Conservation (phyloP, 2,888 invertebrate species). For the Hyposoter dolosus region DNA sequence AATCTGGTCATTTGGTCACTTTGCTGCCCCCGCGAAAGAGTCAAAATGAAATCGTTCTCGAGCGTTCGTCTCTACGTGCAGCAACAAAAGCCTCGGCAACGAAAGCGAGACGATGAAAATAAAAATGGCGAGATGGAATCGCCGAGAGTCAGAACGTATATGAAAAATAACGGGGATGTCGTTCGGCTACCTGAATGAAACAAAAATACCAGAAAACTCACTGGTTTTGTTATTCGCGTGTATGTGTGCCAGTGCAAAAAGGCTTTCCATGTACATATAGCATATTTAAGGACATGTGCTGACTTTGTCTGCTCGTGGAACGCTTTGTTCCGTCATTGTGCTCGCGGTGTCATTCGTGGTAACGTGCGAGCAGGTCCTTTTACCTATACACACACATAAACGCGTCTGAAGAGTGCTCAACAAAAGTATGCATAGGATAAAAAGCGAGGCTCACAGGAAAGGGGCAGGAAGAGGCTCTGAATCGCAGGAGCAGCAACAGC, state of each 20-base stretch:
- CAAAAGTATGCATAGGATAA: constrained; percentile 40
- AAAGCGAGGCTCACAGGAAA: constrained; percentile 30
- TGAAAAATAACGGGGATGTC: constrained; percentile 83
- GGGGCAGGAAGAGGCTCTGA: constrained; percentile 33
- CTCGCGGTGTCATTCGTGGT: constrained; percentile 82
- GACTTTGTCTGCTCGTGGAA: constrained; percentile 69
- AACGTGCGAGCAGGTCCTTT: constrained; percentile 67
- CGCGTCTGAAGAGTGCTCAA: constrained; percentile 23
- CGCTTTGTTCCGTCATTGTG: constrained; percentile 84
- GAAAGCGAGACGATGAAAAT: constrained; percentile 68
- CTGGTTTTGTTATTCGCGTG: neutral
- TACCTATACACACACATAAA: neutral
- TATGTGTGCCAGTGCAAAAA: neutral
- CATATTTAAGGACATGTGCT: constrained; percentile 13
- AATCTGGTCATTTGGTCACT: neutral
- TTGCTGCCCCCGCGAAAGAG: neutral
- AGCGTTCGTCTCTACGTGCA: constrained; percentile 2
- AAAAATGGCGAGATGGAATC: constrained; percentile 84
- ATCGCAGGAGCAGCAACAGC: constrained; percentile 16
- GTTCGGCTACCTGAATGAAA: constrained; percentile 80
- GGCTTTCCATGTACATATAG: neutral
- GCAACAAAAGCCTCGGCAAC: constrained; percentile 7
- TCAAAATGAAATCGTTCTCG: constrained; percentile 30
- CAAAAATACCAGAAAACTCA: constrained; percentile 73
- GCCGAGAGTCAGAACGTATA: constrained; percentile 80